phyloP scores from a whole-genome alignment of 2,888 invertebrate species.

The Himalopsyche tibetana region DNA sequence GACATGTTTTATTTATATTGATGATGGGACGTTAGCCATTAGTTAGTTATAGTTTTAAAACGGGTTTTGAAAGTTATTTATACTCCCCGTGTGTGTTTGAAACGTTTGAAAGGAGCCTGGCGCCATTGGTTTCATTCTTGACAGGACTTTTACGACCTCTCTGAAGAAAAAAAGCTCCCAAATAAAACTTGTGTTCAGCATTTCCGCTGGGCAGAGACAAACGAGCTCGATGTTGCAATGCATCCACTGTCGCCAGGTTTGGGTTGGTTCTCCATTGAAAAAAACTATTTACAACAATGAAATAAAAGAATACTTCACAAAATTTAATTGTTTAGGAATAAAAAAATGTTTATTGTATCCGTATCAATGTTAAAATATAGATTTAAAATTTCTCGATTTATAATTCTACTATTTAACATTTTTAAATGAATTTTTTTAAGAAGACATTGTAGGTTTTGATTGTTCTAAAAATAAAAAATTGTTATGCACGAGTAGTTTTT shows the following conservation, averaged over 20 bases:
- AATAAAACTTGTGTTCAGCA: conserved; percentile 45
- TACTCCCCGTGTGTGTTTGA: conserved; percentile 52
- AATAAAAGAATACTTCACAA: too few relatives aligned
- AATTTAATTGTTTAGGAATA: too few relatives aligned
- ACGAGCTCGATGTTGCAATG: not conserved
- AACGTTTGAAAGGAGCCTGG: conserved; percentile 57
- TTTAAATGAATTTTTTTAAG: too few relatives aligned
- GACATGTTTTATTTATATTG: conserved; percentile 65
- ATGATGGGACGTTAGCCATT: conserved; percentile 61
- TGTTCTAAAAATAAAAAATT: too few relatives aligned
- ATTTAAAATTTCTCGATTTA: too few relatives aligned
- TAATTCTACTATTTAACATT: too few relatives aligned
- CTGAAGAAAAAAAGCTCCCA: conserved; percentile 52
- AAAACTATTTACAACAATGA: not conserved
- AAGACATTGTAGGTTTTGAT: too few relatives aligned
- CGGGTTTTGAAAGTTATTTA: conserved; percentile 62
- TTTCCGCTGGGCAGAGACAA: conserved; percentile 50
- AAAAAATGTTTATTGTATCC: too few relatives aligned
- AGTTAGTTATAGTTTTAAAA: conserved; percentile 62
- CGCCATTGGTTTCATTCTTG: conserved; percentile 56
- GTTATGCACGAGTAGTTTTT: too few relatives aligned
- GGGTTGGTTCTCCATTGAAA: not conserved
- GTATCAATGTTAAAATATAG: too few relatives aligned
- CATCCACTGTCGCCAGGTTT: not conserved
- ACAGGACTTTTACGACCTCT: conserved; percentile 59